These are phyloP conservation scores for Drosophila nigrodunni DNA, from an alignment of 1,140 invertebrate species.

Conservation along the genomic window DNA sequence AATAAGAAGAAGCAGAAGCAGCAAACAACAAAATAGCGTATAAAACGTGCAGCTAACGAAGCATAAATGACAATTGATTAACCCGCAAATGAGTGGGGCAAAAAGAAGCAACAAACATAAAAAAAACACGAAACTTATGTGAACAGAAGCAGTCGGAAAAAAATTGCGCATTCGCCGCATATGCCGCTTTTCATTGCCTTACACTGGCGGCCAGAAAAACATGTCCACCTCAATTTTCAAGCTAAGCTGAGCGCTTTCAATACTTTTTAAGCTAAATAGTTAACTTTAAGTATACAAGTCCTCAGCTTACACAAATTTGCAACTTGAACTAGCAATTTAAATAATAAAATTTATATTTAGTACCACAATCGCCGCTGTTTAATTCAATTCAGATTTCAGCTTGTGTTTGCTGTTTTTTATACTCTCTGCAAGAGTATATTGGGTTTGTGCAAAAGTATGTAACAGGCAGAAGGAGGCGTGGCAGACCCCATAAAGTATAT, in stretches of 20 bases:
- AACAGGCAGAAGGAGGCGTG: too few species aligned
- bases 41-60: constrained; percentile 68
- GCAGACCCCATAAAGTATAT: too few species aligned
- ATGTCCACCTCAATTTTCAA: background rate
- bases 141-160: constrained; percentile 13
- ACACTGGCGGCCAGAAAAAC: constrained; percentile 16
- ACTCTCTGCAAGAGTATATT: too few species aligned
- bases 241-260: too few species aligned
- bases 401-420: background rate
- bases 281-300: too few species aligned
- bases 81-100: constrained; percentile 25
- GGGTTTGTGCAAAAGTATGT: too few species aligned
- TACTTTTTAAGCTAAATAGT: too few species aligned
- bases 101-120: constrained; percentile 15
- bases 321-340: background rate
- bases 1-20: constrained; percentile 1
- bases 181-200: constrained; percentile 15
- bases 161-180: constrained; percentile 66
- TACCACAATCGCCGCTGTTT: background rate
- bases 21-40: constrained; percentile 34
- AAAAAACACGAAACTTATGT: constrained; percentile 3
- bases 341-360: background rate
- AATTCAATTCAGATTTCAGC: constrained; percentile 6
- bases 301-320: background rate
- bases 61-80: constrained; percentile 72